Conservation (phyloP, 2,888 invertebrate species). For the Neoscelio sp. region DNA sequence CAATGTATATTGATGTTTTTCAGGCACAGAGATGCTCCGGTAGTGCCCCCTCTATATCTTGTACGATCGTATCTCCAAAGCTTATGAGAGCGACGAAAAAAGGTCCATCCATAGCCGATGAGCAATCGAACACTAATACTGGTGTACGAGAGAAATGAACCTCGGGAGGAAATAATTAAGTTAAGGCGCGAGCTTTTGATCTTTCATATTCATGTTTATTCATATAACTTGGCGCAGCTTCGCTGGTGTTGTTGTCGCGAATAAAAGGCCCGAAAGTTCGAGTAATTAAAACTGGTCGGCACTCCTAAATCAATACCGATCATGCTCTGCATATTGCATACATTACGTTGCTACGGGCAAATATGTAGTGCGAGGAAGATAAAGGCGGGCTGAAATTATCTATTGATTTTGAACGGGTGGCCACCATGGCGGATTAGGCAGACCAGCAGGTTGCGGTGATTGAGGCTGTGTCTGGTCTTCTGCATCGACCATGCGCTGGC, state of each 20-base stretch:
- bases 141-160: no score
- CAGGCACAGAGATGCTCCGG: no score
- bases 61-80: neutral
- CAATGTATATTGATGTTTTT: constrained; percentile 40
- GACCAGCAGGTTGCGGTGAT: constrained; percentile 81
- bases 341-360: constrained; percentile 47
- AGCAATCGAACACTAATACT: no score
- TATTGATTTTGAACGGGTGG: constrained; percentile 81
- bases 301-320: constrained; percentile 51
- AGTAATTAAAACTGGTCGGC: constrained; percentile 39
- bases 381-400: constrained; percentile 76
- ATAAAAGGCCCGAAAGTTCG: constrained; percentile 10
- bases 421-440: constrained; percentile 80
- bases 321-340: constrained; percentile 42
- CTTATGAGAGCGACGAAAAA: neutral
- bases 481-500: constrained; percentile 79
- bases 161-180: no score
- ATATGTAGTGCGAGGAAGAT: constrained; percentile 55
- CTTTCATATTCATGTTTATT: no score
- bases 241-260: neutral
- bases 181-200: no score
- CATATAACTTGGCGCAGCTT: no score
- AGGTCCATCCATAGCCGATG: no score
- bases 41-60: no score
- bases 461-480: constrained; percentile 81